Evolutionary conservation across 1,140 invertebrate genomes (phyloP), one percentile per base, ranked within the genome.

Genomic region (Zaprionus ghesquierei): DNA sequence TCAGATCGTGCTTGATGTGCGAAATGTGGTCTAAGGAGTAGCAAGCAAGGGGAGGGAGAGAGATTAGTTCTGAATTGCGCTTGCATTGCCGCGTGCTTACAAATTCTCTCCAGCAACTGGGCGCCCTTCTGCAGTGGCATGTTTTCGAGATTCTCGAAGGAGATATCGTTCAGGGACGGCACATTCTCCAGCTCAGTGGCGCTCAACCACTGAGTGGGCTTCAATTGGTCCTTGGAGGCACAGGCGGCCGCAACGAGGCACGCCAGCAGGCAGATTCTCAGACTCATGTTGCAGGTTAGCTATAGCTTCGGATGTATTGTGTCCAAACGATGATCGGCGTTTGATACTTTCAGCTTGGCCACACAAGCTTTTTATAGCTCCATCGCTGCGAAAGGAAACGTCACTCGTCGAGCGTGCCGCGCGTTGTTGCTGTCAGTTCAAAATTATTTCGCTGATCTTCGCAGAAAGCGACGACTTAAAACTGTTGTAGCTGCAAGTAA

Each of bases 111-210:
- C 51, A 87, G 31, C 65, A 90, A 23, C 18, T 90, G 53, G 68
- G 90, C 80, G 13, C 82, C 86, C 27, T 78, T 65, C 22, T 91
- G 55, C 54, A 90, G 41, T 1, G 90, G 72, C 82, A 89, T 78
- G 41, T 58, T 89, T 66, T 91, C 90, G 75, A 91, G 66, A 46
- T 70, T 65, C 64, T 90, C 72, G 49, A 89, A 75, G 29, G 78
- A 76, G 9, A 91, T 55, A 27, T 91, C 84, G 41, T 91, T 85
- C 46, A 91, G 41, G 9, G 90, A 85, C 25, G 90, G 90, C 74
- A 85, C 31, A 5, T 38, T 76, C 60, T 90, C 77, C 71, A 91
- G 41, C n/a, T 91, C 86, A 23, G 44, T 54, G 51, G 69, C 2
- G 50, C 18, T 73, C 23, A 89, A 50, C 90, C 90, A 91, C 51